phyloP scores from a whole-genome alignment of 2,888 invertebrate species.

The Corbicula japonica region DNA sequence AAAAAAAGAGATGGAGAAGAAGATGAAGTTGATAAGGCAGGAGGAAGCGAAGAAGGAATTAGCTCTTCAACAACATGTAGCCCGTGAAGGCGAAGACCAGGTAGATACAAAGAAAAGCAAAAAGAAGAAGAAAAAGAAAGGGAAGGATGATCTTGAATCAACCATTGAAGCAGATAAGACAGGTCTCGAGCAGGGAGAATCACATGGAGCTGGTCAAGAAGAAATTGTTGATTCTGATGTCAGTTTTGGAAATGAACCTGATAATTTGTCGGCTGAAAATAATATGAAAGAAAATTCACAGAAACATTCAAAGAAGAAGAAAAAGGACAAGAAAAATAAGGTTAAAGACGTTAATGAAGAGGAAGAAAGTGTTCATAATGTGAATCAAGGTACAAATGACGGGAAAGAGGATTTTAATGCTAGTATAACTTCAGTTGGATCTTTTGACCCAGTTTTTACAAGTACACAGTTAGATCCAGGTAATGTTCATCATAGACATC shows the following conservation, averaged over 20 bases:
- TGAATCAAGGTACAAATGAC: background rate
- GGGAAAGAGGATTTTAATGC: background rate
- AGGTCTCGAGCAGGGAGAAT: background rate
- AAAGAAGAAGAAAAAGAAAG: conserved; percentile 12
- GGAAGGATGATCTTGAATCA: background rate
- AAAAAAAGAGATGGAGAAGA: background rate
- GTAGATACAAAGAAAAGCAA: background rate
- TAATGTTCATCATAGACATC: background rate
- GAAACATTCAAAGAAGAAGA: conserved; percentile 17
- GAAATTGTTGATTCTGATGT: background rate
- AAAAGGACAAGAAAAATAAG: conserved; percentile 8
- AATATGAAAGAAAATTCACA: background rate
- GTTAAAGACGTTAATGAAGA: background rate
- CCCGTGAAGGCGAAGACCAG: background rate
- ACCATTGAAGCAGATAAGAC: background rate
- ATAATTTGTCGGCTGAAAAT: background rate
- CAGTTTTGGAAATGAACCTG: background rate
- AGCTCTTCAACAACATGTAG: background rate
- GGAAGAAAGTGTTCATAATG: background rate
- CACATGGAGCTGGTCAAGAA: background rate
- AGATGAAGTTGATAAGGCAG: background rate
- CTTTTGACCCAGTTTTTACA: conserved; percentile 25
- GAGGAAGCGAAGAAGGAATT: background rate
- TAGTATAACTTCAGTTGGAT: background rate
- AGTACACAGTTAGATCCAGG: conserved; percentile 25